Conservation (phyloP, 2,113 vertebrate genomes). For the Dunckerocampus dactyliophorus region DNA sequence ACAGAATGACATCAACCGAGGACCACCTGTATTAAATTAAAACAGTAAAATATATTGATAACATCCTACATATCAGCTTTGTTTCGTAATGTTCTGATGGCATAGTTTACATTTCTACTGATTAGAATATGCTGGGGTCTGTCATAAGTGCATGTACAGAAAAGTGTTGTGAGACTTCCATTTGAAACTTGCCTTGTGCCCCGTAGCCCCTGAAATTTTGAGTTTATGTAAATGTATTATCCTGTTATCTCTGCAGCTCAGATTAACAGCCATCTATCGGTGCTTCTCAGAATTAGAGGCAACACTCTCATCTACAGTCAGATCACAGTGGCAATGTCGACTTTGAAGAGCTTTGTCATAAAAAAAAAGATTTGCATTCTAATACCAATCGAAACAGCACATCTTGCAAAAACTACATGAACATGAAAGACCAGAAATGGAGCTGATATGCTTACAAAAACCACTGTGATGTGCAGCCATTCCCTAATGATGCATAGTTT, state of each 20-base stretch:
- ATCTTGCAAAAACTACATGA: slow-evolving; percentile 16
- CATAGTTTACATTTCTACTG: too few relatives aligned
- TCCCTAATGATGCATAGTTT: slow-evolving; percentile 45
- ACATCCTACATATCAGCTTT: too few relatives aligned
- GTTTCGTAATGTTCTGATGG: too few relatives aligned
- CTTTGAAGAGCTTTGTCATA: slow-evolving; percentile 5
- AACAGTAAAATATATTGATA: too few relatives aligned
- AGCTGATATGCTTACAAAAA: slow-evolving; percentile 60
- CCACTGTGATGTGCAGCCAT: slow-evolving; percentile 50
- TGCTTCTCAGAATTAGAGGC: not conserved
- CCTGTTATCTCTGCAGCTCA: not conserved
- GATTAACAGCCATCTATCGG: not conserved
- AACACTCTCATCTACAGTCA: not conserved
- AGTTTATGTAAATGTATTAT: slow-evolving; percentile 3
- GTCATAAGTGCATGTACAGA: too few relatives aligned
- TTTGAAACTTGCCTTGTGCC: not conserved
- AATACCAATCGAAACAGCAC: not conserved
- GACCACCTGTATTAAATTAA: too few relatives aligned
- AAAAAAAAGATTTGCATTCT: not conserved
- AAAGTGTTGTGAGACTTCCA: too few relatives aligned
- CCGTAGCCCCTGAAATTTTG: not conserved
- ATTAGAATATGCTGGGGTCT: too few relatives aligned
- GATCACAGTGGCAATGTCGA: slow-evolving; percentile 5
- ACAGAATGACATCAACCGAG: too few relatives aligned
- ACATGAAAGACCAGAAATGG: slow-evolving; percentile 68